Base-by-base conservation (phyloP, 2,113 vertebrate genomes). In the Copsychus sechellarum region DNA sequence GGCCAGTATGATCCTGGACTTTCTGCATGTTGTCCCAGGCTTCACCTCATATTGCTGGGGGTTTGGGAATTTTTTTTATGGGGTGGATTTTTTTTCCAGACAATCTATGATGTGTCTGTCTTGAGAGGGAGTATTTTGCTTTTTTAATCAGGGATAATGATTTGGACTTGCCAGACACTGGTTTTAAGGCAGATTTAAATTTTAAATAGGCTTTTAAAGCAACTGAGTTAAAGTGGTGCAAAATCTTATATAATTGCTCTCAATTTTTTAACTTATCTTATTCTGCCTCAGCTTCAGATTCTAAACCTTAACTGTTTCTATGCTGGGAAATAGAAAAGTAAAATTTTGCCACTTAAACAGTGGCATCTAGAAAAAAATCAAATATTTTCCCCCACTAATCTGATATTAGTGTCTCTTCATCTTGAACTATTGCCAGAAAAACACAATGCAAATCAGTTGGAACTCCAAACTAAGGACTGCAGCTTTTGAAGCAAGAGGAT, bases 171-270 rank as follows among this genome's bases (percentile, higher is more conserved):
- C 26, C 33, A 84, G 69, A 40, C 20, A 20, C 42, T 70, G 40
- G 4, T 50, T 66, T 87, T 74, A 78, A 87, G 38, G 36, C 11
- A 90, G 40, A 88, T 88, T 92, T 90, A 53, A 90, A 95, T 85
- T 90, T 81, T 61, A 85, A 96, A 80, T 84, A 73, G 81, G 65
- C 18, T 66, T 62, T 54, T 33, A 74, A 81, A 78, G 23, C 56
- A 62, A 15, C 54, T 36, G 69, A 70, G 31, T 62, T 86, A 17
- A 80, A 84, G 43, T 56, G 24, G 34, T 67, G 56, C 61, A 85
- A 76, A 95, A 79, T 80, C 48, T 51, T 67, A 20, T 33, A 5
- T 90, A 90, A 82, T 38, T 71, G 57, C 21, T 85, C 88, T 76
- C 61, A 26, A 25, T 87, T 93, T 93, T 70, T 61, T 58, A 79